These are phyloP conservation scores for Ophion costatus DNA, from an alignment of 2,888 invertebrate species.

Conservation along the genomic window DNA sequence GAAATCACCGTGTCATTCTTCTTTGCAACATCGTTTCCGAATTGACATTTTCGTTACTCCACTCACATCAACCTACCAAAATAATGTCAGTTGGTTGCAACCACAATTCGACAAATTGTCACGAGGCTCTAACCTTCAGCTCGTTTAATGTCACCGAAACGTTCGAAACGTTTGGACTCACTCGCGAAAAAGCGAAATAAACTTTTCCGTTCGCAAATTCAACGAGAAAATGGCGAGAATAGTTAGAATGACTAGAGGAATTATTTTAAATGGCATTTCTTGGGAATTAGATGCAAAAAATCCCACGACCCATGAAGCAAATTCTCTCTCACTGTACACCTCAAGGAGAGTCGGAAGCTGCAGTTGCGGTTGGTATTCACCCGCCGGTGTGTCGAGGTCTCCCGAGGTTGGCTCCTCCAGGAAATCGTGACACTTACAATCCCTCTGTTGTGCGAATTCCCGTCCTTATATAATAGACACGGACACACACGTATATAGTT, in stretches of 20 bases:
- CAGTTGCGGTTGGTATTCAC: slow-evolving; percentile 40
- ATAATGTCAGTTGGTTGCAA: background rate
- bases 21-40: no score
- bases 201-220: background rate
- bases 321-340: background rate
- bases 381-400: slow-evolving; percentile 46
- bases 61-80: no score
- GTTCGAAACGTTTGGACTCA: no score
- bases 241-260: background rate
- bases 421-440: slow-evolving; percentile 49
- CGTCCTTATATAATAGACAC: slow-evolving; percentile 25
- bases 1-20: no score
- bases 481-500: background rate
- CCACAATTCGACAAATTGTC: background rate
- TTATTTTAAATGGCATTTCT: background rate
- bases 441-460: slow-evolving; percentile 47
- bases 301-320: background rate
- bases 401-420: slow-evolving; percentile 47
- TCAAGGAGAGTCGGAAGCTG: slow-evolving; percentile 29
- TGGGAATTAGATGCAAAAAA: background rate
- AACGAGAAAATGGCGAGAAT: background rate
- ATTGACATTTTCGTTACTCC: no score
- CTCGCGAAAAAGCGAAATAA: no score
- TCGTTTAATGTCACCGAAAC: background rate
- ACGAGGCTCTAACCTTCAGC: background rate